Base-by-base conservation (phyloP, 2,888 invertebrate species). In the Tetanocera ferruginea region DNA sequence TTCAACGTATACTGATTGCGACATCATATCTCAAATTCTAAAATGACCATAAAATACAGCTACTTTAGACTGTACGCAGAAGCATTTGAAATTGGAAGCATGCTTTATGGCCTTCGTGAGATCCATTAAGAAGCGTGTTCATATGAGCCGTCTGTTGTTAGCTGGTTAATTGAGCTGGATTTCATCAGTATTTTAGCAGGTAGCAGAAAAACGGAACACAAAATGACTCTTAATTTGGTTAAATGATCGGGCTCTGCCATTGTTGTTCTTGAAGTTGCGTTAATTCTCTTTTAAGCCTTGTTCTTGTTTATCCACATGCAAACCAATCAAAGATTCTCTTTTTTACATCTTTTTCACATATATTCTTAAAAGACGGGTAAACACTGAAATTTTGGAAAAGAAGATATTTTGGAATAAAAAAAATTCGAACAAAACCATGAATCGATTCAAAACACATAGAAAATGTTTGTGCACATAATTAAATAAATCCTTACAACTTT, bases 1-100 rank as follows among this genome's bases (percentile, higher is more conserved):
- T 37, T 9, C 31, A 17, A 34, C 34, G 66, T 34, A 66, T 17
- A 66, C 34, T 64, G 67, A 43, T 67, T 67, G 67, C 67, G 67
- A 37, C 67, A 67, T 67, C 43, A 67, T 67, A 67, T 67, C 43
- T 67, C 49, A 67, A 67, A 67, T 67, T 67, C 67, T 67, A 67
- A 67, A 43, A 43, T 67, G 67, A 67, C 67, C 67, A 67, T 67
- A 67, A 67, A 67, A 67, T 67, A 43, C 67, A n/a, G 23, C 43
- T 37, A 25, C 43, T n/a, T 19, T 43, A 43, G 19, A 57, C 60
- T 25, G 60, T 6, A 19, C 5, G 25, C 57, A 66, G 11, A 34
- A 66, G 34, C 62, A 62, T 62, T 23, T 17, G 62, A 28, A 23
- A 62, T 62, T 23, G 28, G 62, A 28, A 23, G 62, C 62, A 62